Conservation (phyloP, 2,888 invertebrate species). For the Pyrgus malvae region DNA sequence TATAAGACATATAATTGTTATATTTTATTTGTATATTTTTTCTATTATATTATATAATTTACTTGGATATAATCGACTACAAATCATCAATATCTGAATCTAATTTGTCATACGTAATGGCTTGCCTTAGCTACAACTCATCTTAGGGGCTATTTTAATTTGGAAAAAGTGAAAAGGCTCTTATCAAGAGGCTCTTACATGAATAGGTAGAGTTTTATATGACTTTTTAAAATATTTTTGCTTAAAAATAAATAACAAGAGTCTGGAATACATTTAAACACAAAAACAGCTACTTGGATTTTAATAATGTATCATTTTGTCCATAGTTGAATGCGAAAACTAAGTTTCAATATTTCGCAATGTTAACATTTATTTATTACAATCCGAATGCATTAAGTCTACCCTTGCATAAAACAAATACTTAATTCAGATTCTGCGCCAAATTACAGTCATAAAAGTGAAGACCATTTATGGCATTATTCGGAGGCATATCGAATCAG, state of each 20-base stretch:
- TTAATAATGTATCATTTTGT: background rate
- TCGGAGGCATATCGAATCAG: constrained; percentile 76
- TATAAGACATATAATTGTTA: too few species aligned
- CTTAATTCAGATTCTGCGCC: constrained; percentile 64
- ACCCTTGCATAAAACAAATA: constrained; percentile 76
- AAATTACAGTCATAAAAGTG: constrained; percentile 78
- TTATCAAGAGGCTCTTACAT: too few species aligned
- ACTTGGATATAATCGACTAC: too few species aligned
- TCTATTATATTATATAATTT: too few species aligned
- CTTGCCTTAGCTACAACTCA: too few species aligned
- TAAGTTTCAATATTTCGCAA: constrained; percentile 8
- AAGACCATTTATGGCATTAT: constrained; percentile 76
- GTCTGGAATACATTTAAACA: background rate
- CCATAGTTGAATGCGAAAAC: background rate
- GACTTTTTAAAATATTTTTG: too few species aligned
- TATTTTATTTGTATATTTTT: too few species aligned
- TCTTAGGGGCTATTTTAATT: too few species aligned
- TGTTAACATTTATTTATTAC: constrained; percentile 22
- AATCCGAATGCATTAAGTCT: constrained; percentile 35
- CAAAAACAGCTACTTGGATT: background rate
- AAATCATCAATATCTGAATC: too few species aligned
- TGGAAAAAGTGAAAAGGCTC: too few species aligned
- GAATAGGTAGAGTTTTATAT: too few species aligned
- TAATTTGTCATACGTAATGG: too few species aligned
- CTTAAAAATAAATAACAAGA: background rate